A percentile compares a stretch with the other conserved stretches of the same genome.
Conservation (phyloP, 2,888 invertebrate genomes). For the Tipula unca region DNA sequence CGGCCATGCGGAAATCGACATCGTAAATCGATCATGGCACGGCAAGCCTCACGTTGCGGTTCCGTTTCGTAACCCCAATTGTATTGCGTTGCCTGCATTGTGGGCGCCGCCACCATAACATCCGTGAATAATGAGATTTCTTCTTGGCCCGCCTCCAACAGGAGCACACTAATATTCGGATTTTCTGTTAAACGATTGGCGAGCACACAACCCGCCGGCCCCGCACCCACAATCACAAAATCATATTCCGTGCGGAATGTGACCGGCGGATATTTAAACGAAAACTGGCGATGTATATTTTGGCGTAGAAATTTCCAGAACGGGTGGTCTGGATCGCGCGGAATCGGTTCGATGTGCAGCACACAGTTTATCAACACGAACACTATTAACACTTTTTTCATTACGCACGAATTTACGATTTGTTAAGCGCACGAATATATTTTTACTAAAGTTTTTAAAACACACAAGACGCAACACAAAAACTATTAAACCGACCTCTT, state of each 20-base stretch:
- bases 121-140: conserved; percentile 38
- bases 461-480: neutral
- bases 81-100: conserved; percentile 43
- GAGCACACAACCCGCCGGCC: conserved; percentile 61
- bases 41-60: conserved; percentile 55
- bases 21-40: conserved; percentile 38
- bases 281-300: neutral
- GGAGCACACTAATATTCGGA: conserved; percentile 42
- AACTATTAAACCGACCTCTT: neutral
- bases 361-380: neutral
- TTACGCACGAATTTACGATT: too few relatives aligned
- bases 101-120: conserved; percentile 36
- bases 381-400: neutral
- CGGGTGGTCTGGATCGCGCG: neutral
- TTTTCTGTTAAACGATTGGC: conserved; percentile 42
- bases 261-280: conserved; percentile 31
- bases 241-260: conserved; percentile 55
- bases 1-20: conserved; percentile 49
- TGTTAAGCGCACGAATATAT: neutral
- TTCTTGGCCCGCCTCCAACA: conserved; percentile 46
- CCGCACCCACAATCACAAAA: conserved; percentile 76
- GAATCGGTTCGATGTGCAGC: neutral
- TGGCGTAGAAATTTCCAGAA: neutral
- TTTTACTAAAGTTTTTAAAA: too few relatives aligned
- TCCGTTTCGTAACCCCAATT: conserved; percentile 71